Evolutionary conservation across 1,140 invertebrate genomes (phyloP).

Genomic region (Diplogasteroides magnus): DNA sequence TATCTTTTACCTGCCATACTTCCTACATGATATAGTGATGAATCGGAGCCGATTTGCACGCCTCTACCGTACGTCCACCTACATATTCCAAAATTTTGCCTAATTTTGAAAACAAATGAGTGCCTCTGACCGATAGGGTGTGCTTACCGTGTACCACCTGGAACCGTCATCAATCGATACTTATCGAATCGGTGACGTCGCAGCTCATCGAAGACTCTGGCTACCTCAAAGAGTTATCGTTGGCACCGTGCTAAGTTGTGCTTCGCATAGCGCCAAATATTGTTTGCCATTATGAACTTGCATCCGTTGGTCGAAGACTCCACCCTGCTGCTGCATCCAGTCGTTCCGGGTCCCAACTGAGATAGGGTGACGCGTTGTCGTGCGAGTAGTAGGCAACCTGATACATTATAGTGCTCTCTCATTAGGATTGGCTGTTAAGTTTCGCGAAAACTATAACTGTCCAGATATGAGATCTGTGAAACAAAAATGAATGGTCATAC

Average conservation of each 20-base stretch:
- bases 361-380: conserved; percentile 30
- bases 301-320: conserved; percentile 8
- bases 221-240: conserved; percentile 1
- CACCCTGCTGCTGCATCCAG: conserved; percentile 24
- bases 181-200: background rate
- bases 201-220: conserved; percentile 16
- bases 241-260: too few species aligned
- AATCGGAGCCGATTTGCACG: conserved; percentile 13
- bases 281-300: background rate
- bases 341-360: conserved; percentile 21
- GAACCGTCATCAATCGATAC: background rate
- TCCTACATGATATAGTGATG: conserved; percentile 17
- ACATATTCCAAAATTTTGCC: too few species aligned
- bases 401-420: background rate
- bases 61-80: conserved; percentile 20
- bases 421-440: conserved; percentile 5
- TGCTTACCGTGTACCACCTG: conserved; percentile 6
- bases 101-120: too few species aligned
- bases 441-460: background rate
- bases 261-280: too few species aligned
- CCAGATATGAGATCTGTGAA: too few species aligned
- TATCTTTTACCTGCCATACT: conserved; percentile 19
- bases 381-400: conserved; percentile 35
- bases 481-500: too few species aligned
- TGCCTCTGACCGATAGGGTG: too few species aligned